phyloP scores from a whole-genome alignment of 2,888 invertebrate species.

The Serrognathus titanus region DNA sequence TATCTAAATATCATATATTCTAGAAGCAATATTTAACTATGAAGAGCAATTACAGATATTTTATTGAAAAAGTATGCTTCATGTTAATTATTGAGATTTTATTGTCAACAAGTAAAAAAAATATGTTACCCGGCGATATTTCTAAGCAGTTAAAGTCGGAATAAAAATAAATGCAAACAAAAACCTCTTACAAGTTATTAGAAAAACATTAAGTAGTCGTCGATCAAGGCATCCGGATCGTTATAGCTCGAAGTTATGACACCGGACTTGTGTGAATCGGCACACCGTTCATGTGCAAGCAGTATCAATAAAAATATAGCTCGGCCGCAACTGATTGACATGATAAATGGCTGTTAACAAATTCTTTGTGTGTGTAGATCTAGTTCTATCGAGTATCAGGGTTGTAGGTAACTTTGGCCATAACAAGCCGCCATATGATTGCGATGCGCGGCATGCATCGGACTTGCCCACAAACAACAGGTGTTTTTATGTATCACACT shows the following conservation, averaged over 20 bases:
- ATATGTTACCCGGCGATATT: too few species aligned
- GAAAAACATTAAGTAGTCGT: constrained; percentile 8
- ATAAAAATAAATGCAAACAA: too few species aligned
- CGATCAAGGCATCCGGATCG: constrained; percentile 10
- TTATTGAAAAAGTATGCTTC: too few species aligned
- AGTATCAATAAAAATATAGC: constrained; percentile 26
- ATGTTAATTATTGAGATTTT: too few species aligned
- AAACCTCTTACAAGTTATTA: not conserved
- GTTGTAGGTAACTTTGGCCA: constrained; percentile 34
- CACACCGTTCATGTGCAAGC: constrained; percentile 9
- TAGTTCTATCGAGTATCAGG: constrained; percentile 33
- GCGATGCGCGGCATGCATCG: constrained; percentile 36
- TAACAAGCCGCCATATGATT: constrained; percentile 37
- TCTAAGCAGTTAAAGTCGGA: too few species aligned
- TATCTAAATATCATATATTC: too few species aligned
- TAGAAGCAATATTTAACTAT: too few species aligned
- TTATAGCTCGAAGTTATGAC: constrained; percentile 17
- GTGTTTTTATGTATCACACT: constrained; percentile 36
- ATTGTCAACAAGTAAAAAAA: too few species aligned
- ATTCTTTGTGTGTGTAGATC: constrained; percentile 30
- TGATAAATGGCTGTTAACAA: constrained; percentile 34
- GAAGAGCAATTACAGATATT: too few species aligned
- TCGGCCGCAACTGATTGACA: constrained; percentile 31
- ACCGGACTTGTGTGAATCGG: constrained; percentile 11
- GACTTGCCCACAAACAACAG: constrained; percentile 35